Conservation (phyloP, 2,113 vertebrate species). For the Pterophyllum scalare region DNA sequence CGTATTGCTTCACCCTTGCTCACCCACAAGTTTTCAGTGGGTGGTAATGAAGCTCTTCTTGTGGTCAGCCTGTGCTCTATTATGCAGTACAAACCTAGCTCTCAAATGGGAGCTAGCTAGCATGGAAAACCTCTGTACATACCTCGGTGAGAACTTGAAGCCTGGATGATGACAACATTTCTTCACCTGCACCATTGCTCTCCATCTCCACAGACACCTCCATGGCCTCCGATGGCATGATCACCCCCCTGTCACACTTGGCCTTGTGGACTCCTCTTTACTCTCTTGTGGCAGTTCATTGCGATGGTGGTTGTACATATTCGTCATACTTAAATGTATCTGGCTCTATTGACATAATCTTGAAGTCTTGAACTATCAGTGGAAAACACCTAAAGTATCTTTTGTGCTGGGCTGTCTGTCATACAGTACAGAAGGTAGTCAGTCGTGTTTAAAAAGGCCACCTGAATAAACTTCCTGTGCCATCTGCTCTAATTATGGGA, state of each 20-base stretch:
- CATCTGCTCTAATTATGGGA: conserved; percentile 78
- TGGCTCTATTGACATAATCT: neutral
- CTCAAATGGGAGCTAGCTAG: conserved; percentile 61
- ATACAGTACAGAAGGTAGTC: conserved; percentile 56
- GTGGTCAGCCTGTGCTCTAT: neutral
- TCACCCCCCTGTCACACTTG: neutral
- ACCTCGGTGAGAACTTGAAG: conserved; percentile 72
- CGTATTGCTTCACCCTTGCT: too few species aligned
- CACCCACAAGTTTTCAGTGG: neutral
- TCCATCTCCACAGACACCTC: conserved; percentile 41
- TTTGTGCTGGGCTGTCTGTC: conserved; percentile 56
- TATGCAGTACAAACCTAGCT: conserved; percentile 82
- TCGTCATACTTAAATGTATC: conserved; percentile 32
- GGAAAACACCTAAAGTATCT: conserved; percentile 49
- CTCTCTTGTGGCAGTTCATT: conserved; percentile 28
- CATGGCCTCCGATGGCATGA: conserved; percentile 42
- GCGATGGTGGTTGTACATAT: neutral
- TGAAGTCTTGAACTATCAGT: neutral
- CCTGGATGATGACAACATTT: conserved; percentile 46
- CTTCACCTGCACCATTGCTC: conserved; percentile 44
- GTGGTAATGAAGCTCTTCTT: conserved; percentile 22
- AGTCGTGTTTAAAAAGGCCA: conserved; percentile 62
- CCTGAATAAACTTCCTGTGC: conserved; percentile 76
- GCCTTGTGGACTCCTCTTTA: neutral
- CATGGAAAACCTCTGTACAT: conserved; percentile 51